phyloP scores from a whole-genome alignment of 1,140 invertebrate genomes.

The Neodiprion fabricii region DNA sequence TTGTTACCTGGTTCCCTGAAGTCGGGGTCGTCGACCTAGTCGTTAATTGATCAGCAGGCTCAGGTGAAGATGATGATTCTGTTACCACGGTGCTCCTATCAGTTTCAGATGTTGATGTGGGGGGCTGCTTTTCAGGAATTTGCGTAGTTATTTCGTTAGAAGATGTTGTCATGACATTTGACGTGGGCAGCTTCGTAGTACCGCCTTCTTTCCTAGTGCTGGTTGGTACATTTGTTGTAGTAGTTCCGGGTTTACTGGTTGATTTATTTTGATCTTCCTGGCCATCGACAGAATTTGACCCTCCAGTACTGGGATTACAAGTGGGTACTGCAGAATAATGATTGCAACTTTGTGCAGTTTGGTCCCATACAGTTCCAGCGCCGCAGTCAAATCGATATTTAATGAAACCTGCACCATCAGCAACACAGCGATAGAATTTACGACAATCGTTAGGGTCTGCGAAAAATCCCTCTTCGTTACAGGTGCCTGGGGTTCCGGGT shows the following conservation, averaged over 20 bases:
- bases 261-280: constrained; percentile 55
- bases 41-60: too few relatives aligned
- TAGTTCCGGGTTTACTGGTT: constrained; percentile 61
- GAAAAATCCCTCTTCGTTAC: constrained; percentile 63
- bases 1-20: too few relatives aligned
- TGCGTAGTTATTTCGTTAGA: too few relatives aligned
- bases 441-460: constrained; percentile 67
- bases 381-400: constrained; percentile 71
- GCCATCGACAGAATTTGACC: constrained; percentile 68
- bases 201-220: constrained; percentile 60
- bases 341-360: constrained; percentile 67
- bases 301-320: constrained; percentile 71
- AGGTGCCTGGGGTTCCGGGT: constrained; percentile 28
- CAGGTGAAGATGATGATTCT: too few relatives aligned
- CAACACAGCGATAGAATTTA: constrained; percentile 74
- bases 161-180: background rate
- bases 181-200: background rate
- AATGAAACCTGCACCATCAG: constrained; percentile 60
- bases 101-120: too few relatives aligned
- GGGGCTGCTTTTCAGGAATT: too few relatives aligned
- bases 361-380: constrained; percentile 72
- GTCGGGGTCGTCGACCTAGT: too few relatives aligned
- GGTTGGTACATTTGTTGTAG: constrained; percentile 69
- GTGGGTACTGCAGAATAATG: constrained; percentile 68
- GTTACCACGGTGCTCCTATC: too few relatives aligned